A percentile compares a stretch with the other conserved stretches of the same genome.
Conservation (phyloP, 1,140 invertebrate species). For the Drosophila simulans region DNA sequence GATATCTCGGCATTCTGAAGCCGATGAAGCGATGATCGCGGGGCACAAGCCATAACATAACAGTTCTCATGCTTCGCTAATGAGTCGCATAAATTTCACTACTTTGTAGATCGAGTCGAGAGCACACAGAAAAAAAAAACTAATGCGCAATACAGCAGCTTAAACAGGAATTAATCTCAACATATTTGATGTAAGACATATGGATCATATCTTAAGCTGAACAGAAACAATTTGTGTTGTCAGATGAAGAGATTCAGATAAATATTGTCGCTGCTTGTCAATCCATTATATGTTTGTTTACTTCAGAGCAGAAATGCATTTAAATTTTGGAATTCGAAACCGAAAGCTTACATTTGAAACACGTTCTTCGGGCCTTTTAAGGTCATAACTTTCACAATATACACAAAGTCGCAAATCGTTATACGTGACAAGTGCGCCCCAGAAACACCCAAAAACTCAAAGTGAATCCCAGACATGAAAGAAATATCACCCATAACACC, state of each 20-base stretch:
- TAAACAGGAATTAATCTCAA: too few relatives aligned
- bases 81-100: constrained; percentile 43
- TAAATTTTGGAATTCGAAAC: constrained; percentile 20
- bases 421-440: constrained; percentile 62
- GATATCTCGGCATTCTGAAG: constrained; percentile 38
- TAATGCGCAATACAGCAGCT: too few relatives aligned
- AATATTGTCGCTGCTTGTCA: not conserved
- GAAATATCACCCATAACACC: constrained; percentile 34
- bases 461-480: constrained; percentile 9
- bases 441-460: constrained; percentile 59
- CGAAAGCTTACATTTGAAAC: constrained; percentile 28
- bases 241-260: not conserved
- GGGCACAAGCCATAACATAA: constrained; percentile 55
- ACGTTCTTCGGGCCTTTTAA: constrained; percentile 50
- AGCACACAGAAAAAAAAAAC: not conserved
- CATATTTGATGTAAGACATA: too few relatives aligned
- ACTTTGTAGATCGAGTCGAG: constrained; percentile 26
- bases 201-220: too few relatives aligned
- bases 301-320: not conserved
- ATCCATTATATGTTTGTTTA: not conserved
- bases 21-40: constrained; percentile 37
- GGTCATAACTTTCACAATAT: constrained; percentile 70
- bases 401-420: constrained; percentile 45
- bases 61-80: constrained; percentile 45
- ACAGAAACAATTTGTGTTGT: too few relatives aligned